phyloP scores from a whole-genome alignment of 2,113 vertebrate genomes.

The Platycercus adscitus region DNA sequence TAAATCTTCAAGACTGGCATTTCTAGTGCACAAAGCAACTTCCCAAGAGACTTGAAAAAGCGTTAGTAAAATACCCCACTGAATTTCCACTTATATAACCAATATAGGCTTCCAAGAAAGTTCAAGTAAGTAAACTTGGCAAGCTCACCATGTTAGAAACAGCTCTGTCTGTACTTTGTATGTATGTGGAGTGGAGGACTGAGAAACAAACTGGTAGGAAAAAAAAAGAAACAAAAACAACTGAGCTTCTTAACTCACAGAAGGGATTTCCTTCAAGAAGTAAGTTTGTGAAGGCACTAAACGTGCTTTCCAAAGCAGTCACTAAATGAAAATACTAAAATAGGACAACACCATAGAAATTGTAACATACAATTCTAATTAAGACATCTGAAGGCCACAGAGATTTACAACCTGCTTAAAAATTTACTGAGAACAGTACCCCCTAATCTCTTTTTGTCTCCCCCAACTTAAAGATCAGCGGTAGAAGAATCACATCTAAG shows the following conservation, averaged over 20 bases:
- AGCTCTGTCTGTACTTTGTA: not conserved
- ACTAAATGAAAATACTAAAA: not conserved
- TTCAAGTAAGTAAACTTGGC: conserved; percentile 2
- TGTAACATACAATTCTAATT: not conserved
- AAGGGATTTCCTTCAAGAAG: not conserved
- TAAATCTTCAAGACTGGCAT: not conserved
- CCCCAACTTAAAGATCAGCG: not conserved
- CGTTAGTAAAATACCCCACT: conserved; percentile 2
- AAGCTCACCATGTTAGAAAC: not conserved
- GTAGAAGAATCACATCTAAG: not conserved
- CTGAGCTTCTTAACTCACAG: not conserved
- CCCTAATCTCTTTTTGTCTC: not conserved
- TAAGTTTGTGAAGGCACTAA: not conserved
- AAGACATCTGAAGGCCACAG: not conserved
- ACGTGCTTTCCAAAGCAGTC: not conserved
- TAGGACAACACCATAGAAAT: not conserved
- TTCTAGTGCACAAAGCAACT: not conserved
- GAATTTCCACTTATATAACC: conserved; percentile 14
- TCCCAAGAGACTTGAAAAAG: not conserved
- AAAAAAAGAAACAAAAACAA: not conserved
- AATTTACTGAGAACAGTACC: not conserved
- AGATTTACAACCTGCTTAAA: not conserved
- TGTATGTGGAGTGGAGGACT: not conserved
- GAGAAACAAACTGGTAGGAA: not conserved
- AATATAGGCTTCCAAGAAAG: not conserved